phyloP scores from a whole-genome alignment of 2,888 invertebrate species.

The Nephrotoma appendiculata region DNA sequence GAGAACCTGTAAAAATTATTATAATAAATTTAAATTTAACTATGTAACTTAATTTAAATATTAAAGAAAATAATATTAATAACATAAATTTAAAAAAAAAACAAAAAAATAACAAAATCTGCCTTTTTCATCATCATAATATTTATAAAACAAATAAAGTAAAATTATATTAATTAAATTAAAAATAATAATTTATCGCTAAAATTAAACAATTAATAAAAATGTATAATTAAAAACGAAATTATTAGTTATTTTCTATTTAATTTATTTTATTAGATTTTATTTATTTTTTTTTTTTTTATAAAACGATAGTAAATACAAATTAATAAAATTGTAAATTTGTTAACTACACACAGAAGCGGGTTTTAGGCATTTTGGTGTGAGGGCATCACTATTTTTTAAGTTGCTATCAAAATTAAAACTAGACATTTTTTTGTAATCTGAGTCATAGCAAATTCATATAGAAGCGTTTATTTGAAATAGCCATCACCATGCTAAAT shows the following conservation, averaged over 20 bases:
- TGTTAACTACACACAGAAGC: not conserved
- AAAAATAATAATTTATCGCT: not conserved
- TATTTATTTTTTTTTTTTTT: not conserved
- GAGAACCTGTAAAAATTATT: not conserved
- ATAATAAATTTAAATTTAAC: not conserved
- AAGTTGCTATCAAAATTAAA: too few species aligned
- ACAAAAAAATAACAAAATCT: not conserved
- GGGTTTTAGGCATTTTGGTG: not conserved
- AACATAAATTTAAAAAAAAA: not conserved
- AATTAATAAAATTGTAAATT: not conserved
- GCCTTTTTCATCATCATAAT: not conserved
- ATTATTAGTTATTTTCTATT: not conserved
- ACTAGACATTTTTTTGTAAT: too few species aligned
- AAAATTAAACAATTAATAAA: not conserved
- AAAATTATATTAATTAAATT: not conserved
- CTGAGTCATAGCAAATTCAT: too few species aligned
- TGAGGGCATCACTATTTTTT: too few species aligned
- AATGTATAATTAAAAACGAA: not conserved
- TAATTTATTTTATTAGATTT: not conserved
- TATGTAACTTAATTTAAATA: not conserved
- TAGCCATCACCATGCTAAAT: too few species aligned
- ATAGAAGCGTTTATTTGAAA: too few species aligned
- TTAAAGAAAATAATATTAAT: not conserved
- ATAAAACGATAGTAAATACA: not conserved
- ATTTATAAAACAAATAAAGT: not conserved